Evolutionary conservation across 2,888 invertebrate species (phyloP).

Genomic region (Tanytarsus gracilentus): DNA sequence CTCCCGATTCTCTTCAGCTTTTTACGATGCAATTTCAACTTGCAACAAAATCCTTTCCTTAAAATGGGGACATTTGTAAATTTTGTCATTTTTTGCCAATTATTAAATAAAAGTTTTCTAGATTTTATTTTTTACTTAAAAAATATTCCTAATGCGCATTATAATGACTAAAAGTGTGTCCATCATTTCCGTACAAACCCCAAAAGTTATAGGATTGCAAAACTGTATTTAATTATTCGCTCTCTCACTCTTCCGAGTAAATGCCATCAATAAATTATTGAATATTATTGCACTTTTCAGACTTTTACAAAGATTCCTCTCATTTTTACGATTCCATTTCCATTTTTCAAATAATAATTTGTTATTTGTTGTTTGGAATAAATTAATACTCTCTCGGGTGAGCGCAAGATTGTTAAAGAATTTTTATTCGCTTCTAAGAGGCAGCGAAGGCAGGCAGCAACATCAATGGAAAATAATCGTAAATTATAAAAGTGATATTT

Average conservation of each 20-base stretch:
- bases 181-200: too few species aligned
- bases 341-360: constrained; percentile 19
- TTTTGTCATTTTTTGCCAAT: too few species aligned
- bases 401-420: not conserved
- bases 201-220: constrained; percentile 23
- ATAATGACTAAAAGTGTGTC: too few species aligned
- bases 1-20: too few species aligned
- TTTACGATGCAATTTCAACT: too few species aligned
- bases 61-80: too few species aligned
- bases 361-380: constrained; percentile 29
- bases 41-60: too few species aligned
- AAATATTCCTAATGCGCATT: too few species aligned
- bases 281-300: constrained; percentile 20
- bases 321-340: constrained; percentile 28
- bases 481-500: constrained; percentile 29
- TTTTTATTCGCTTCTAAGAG: not conserved
- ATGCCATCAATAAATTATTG: constrained; percentile 29
- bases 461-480: constrained; percentile 25
- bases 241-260: constrained; percentile 24
- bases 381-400: constrained; percentile 14
- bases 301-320: not conserved
- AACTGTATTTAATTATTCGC: constrained; percentile 26
- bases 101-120: too few species aligned
- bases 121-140: too few species aligned
- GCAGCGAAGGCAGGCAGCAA: constrained; percentile 8